Conservation (phyloP, 2,113 vertebrate species). For the Oreocharis arfaki region DNA sequence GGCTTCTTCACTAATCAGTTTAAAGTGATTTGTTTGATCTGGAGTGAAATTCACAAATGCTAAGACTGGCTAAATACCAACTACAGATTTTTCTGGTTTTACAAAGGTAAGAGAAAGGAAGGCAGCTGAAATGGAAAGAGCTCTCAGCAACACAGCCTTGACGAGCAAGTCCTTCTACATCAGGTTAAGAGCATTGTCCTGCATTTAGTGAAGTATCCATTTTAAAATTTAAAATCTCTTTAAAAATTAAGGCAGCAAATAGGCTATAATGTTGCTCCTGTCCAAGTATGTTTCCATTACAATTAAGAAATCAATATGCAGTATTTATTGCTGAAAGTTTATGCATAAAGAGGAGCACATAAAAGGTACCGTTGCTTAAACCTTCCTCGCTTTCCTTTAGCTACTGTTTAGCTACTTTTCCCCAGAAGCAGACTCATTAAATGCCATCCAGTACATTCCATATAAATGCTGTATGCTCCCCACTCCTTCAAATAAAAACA, state of each 20-base stretch:
- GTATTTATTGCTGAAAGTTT: constrained; percentile 60
- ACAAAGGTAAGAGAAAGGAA: constrained; percentile 2
- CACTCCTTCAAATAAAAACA: constrained; percentile 13
- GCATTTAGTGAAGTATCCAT: constrained; percentile 16
- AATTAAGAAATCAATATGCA: constrained; percentile 74
- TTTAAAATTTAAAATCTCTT: constrained; percentile 70
- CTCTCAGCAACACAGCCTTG: background rate
- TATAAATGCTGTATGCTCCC: background rate
- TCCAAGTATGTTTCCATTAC: constrained; percentile 54
- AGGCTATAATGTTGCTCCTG: constrained; percentile 47
- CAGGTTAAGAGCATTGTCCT: constrained; percentile 8
- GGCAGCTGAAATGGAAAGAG: constrained; percentile 19
- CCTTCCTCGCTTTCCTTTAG: background rate
- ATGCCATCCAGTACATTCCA: background rate
- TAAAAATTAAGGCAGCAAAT: constrained; percentile 71
- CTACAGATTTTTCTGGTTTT: constrained; percentile 30
- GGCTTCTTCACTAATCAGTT: background rate
- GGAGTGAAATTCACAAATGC: background rate
- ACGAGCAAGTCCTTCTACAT: constrained; percentile 10
- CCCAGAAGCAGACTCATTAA: background rate
- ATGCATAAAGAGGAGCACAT: constrained; percentile 23
- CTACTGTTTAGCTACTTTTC: constrained; percentile 15
- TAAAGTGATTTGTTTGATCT: background rate
- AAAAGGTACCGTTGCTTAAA: background rate
- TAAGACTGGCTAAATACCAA: constrained; percentile 14